phyloP scores from a whole-genome alignment of 2,113 vertebrate species.

The Gymnocephalus cernua region DNA sequence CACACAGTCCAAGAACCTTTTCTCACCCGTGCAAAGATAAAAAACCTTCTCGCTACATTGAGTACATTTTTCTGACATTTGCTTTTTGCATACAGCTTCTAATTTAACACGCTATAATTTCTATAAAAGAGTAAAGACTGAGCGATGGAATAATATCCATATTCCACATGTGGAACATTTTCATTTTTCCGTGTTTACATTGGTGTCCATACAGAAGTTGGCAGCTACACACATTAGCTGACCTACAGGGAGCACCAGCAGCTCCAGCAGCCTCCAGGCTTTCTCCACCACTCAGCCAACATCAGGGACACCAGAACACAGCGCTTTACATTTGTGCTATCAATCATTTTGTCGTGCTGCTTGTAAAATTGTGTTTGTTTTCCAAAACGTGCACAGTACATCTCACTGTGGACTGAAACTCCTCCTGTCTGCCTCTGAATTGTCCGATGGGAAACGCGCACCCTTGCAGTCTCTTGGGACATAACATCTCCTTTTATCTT shows the following conservation, averaged over 20 bases:
- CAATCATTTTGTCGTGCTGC: slow-evolving; percentile 29
- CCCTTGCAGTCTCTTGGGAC: neutral
- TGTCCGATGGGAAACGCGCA: slow-evolving; percentile 10
- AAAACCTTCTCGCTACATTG: slow-evolving; percentile 4
- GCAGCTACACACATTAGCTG: slow-evolving; percentile 27
- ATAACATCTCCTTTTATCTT: slow-evolving; percentile 40
- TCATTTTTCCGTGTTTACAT: neutral
- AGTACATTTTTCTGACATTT: slow-evolving; percentile 17
- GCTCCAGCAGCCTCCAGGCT: slow-evolving; percentile 14
- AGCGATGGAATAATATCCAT: slow-evolving; percentile 26
- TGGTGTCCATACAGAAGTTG: slow-evolving; percentile 29
- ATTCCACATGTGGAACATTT: slow-evolving; percentile 16
- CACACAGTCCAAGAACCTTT: neutral
- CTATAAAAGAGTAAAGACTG: neutral
- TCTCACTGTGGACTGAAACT: slow-evolving; percentile 14
- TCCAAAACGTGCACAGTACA: neutral
- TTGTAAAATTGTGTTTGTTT: slow-evolving; percentile 21
- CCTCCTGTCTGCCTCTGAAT: slow-evolving; percentile 1
- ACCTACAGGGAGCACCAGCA: neutral
- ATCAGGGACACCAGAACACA: neutral
- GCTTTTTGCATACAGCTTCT: neutral
- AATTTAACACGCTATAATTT: neutral
- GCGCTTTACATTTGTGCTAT: neutral
- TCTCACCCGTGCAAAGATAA: slow-evolving; percentile 7
- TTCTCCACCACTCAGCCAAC: slow-evolving; percentile 14